phyloP scores from a whole-genome alignment of 2,113 vertebrate species.

The Elephas maximus region DNA sequence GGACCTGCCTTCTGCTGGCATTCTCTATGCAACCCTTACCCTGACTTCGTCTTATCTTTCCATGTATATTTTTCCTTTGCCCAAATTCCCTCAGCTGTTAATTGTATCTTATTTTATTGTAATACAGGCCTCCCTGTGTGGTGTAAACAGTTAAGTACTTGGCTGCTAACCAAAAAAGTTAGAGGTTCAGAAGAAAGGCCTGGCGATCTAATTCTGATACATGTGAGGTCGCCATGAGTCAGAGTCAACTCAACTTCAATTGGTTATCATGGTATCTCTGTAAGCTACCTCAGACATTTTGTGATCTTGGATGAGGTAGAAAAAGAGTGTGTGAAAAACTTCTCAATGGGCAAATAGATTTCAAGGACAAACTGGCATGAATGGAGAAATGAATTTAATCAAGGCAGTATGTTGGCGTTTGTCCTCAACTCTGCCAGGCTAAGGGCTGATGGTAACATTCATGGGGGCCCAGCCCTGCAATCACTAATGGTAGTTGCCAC shows the following conservation, averaged over 20 bases:
- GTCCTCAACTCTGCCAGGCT: fast-evolving
- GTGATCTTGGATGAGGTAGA: too few relatives aligned
- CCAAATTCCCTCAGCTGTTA: not conserved
- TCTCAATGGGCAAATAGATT: fast-evolving
- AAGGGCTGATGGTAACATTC: fast-evolving
- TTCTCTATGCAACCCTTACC: fast-evolving
- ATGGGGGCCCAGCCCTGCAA: fast-evolving
- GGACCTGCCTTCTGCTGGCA: fast-evolving
- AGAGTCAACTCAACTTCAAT: too few relatives aligned
- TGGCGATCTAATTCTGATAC: too few relatives aligned
- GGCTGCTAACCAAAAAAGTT: too few relatives aligned
- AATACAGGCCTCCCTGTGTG: too few relatives aligned
- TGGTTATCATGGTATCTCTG: too few relatives aligned
- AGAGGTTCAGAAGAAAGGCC: too few relatives aligned
- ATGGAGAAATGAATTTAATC: not conserved
- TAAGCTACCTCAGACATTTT: fast-evolving
- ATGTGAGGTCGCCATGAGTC: too few relatives aligned
- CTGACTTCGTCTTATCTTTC: too few relatives aligned
- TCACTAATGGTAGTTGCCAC: fast-evolving
- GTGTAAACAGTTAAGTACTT: too few relatives aligned
- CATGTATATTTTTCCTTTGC: fast-evolving
- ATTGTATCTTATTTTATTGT: fast-evolving
- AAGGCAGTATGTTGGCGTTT: fast-evolving
- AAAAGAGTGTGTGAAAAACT: not conserved
- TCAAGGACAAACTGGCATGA: fast-evolving